Percentiles rank a stretch among this genome's conserved stretches.
phyloP scores from a whole-genome alignment of 2,888 invertebrate species.

The Dilophus febrilis region DNA sequence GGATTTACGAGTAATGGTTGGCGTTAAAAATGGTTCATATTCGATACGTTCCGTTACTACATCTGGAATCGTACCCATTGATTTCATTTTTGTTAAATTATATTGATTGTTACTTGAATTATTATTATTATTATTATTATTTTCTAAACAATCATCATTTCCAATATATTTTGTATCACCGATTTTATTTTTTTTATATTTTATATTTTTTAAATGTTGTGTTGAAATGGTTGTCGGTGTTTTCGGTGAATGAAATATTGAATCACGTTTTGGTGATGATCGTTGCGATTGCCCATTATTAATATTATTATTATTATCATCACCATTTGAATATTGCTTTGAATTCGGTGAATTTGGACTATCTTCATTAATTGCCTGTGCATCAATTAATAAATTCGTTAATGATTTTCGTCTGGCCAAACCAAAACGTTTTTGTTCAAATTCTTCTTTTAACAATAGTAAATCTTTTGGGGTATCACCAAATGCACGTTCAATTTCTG shows the following conservation, averaged over 20 bases:
- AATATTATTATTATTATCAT: background rate
- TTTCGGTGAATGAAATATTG: conserved; percentile 7
- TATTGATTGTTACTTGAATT: conserved; percentile 1
- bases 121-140: background rate
- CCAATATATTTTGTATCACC: conserved; percentile 30
- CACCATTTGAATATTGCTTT: no score
- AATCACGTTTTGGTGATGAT: background rate
- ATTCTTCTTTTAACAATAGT: conserved; percentile 8
- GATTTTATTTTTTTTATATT: conserved; percentile 17
- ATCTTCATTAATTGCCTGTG: no score
- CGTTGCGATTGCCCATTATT: background rate
- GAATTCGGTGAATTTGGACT: no score
- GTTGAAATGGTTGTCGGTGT: background rate
- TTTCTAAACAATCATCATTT: conserved; percentile 15
- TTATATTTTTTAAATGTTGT: no score
- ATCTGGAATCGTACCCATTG: conserved; percentile 29
- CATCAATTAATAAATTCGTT: conserved; percentile 3
- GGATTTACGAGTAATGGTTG: conserved; percentile 22
- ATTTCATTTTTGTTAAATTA: conserved; percentile 24
- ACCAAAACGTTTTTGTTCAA: conserved; percentile 7
- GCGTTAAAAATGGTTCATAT: conserved; percentile 28
- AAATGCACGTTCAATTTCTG: conserved; percentile 10
- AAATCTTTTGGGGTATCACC: conserved; percentile 9
- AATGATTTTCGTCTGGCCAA: conserved; percentile 1
- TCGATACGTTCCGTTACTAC: conserved; percentile 24